A percentile compares a stretch with the other conserved stretches of the same genome.
Conservation (phyloP, 2,888 invertebrate species). For the Eurytoma adleriae region DNA sequence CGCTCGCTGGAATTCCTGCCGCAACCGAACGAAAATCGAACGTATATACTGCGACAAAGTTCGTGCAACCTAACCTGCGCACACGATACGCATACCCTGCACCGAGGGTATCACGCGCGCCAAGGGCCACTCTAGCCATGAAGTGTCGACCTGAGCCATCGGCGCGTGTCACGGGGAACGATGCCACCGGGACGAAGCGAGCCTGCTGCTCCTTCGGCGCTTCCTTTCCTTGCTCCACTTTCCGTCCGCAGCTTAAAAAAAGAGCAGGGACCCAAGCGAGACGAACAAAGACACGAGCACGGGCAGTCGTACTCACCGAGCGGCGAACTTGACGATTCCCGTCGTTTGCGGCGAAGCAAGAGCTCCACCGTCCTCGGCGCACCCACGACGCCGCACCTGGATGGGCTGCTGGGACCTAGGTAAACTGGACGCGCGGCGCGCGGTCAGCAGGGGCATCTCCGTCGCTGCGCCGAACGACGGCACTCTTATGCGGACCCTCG, state of each 20-base stretch:
- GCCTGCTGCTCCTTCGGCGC: background rate
- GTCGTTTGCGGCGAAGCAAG: slow-evolving; percentile 30
- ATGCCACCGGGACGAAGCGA: background rate
- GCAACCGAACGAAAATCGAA: background rate
- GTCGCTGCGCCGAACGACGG: slow-evolving; percentile 16
- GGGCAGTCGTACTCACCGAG: slow-evolving; percentile 18
- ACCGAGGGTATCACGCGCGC: too few species aligned
- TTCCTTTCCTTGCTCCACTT: too few species aligned
- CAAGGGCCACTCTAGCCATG: too few species aligned
- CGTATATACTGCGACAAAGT: too few species aligned
- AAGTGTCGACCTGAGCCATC: background rate
- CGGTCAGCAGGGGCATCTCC: slow-evolving; percentile 53
- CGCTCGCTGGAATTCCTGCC: background rate
- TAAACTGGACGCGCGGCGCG: slow-evolving; percentile 38
- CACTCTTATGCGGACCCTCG: background rate
- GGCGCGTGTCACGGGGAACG: too few species aligned
- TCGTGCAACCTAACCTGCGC: too few species aligned
- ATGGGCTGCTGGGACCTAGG: slow-evolving; percentile 16
- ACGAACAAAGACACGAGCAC: background rate
- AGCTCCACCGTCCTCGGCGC: slow-evolving; percentile 39
- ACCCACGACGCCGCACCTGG: slow-evolving; percentile 16
- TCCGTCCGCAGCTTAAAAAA: too few species aligned
- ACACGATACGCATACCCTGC: too few species aligned
- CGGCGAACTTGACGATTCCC: slow-evolving; percentile 54
- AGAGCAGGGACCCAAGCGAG: background rate